These are phyloP conservation scores for Lophura nycthemera DNA, from an alignment of 2,113 vertebrate genomes.

Conservation along the genomic window DNA sequence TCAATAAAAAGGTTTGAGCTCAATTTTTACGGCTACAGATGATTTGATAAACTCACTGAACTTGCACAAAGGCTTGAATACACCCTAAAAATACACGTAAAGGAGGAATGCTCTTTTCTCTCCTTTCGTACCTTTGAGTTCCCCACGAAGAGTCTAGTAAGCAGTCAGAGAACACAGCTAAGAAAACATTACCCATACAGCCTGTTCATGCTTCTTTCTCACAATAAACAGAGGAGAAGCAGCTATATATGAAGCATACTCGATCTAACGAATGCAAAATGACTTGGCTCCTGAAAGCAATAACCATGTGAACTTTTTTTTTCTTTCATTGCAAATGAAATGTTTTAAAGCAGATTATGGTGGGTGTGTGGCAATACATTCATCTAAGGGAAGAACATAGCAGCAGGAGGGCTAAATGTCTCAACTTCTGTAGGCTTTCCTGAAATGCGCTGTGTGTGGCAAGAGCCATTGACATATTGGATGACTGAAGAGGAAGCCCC, in stretches of 20 bases:
- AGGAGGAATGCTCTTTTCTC: not conserved
- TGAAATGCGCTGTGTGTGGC: not conserved
- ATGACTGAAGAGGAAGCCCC: not conserved
- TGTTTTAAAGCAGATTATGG: not conserved
- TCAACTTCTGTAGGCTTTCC: not conserved
- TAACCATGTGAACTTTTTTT: not conserved
- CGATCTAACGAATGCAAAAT: not conserved
- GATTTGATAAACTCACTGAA: not conserved
- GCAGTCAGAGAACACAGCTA: not conserved
- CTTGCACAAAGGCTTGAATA: not conserved
- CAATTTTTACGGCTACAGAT: not conserved
- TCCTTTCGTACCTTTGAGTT: not conserved
- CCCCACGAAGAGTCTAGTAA: not conserved
- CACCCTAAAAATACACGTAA: not conserved
- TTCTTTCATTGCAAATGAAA: not conserved
- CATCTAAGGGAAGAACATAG: not conserved
- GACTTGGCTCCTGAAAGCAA: not conserved
- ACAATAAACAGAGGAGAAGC: not conserved
- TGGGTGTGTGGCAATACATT: not conserved
- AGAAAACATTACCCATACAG: not conserved
- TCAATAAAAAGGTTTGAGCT: not conserved
- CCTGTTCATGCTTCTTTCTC: rapidly evolving
- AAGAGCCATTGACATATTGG: not conserved
- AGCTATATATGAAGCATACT: not conserved
- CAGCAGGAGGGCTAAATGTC: not conserved